Evolutionary conservation across 2,797 vertebrate genomes (phyloP).

Genomic region (Pteropus rufus): DNA sequence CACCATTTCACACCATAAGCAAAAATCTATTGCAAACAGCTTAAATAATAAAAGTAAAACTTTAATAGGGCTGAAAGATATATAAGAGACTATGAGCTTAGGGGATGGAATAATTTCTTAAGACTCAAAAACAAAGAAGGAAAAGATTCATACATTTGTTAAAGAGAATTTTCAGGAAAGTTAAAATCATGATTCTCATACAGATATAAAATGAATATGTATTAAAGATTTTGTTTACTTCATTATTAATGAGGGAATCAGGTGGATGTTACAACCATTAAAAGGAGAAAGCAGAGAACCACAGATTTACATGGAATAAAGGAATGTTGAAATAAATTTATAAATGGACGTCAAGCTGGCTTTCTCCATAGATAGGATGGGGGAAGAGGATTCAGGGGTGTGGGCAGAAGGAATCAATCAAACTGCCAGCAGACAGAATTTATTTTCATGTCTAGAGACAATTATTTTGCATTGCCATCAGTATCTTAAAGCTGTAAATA

Average conservation of each 20-base stretch:
- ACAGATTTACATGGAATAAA: not conserved
- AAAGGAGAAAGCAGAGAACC: not conserved
- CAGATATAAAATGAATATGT: not conserved
- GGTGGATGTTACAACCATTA: not conserved
- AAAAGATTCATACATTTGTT: not conserved
- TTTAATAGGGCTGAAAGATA: not conserved
- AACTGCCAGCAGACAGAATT: not conserved
- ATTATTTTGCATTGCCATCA: not conserved
- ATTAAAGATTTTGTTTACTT: not conserved
- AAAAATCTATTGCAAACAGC: not conserved
- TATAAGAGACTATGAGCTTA: not conserved
- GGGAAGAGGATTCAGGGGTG: not conserved
- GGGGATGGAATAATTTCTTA: not conserved
- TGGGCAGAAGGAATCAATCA: not conserved
- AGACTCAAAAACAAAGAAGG: not conserved
- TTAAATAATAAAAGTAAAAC: not conserved
- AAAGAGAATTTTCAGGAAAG: constrained; percentile 14
- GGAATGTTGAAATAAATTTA: not conserved
- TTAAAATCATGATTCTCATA: not conserved
- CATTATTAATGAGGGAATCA: not conserved
- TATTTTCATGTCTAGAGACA: not conserved
- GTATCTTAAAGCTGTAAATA: not conserved
- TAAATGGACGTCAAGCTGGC: not conserved
- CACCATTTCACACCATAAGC: not conserved
- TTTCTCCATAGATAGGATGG: not conserved